Evolutionary conservation across 2,888 invertebrate species (phyloP).

Genomic region (Acanthosepion esculentum): DNA sequence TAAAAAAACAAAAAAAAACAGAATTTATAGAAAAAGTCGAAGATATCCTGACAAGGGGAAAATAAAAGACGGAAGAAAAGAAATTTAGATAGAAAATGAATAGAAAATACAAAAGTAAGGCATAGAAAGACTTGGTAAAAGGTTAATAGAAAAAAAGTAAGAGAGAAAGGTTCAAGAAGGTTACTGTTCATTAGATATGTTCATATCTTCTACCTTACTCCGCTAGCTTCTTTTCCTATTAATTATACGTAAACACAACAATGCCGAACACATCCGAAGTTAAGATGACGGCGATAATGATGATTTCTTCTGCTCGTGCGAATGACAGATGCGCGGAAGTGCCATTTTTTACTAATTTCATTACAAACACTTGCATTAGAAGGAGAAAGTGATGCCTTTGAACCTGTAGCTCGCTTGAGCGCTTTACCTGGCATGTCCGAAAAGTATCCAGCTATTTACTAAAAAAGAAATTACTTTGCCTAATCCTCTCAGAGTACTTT

Average conservation of each 20-base stretch:
- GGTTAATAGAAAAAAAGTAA: background rate
- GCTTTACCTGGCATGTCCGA: no score
- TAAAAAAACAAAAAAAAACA: no score
- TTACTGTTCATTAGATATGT: background rate
- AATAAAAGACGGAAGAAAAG: background rate
- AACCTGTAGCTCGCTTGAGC: no score
- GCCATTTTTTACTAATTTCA: background rate
- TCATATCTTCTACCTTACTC: background rate
- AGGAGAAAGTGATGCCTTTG: background rate
- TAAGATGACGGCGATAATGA: background rate
- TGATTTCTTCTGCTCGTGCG: background rate
- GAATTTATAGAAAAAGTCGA: background rate
- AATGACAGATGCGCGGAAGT: background rate
- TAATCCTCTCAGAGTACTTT: no score
- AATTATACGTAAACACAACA: background rate
- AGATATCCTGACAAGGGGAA: background rate
- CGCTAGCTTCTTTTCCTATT: background rate
- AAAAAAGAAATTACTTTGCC: no score
- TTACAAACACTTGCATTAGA: background rate
- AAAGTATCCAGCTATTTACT: no score
- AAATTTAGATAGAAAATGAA: background rate
- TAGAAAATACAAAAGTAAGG: background rate
- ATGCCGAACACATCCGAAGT: background rate
- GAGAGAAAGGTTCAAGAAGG: background rate
- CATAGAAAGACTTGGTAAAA: background rate